Evolutionary conservation across 2,888 invertebrate species (phyloP), one percentile per base, ranked within the genome.

Genomic region (Lamellibrachia satsuma): DNA sequence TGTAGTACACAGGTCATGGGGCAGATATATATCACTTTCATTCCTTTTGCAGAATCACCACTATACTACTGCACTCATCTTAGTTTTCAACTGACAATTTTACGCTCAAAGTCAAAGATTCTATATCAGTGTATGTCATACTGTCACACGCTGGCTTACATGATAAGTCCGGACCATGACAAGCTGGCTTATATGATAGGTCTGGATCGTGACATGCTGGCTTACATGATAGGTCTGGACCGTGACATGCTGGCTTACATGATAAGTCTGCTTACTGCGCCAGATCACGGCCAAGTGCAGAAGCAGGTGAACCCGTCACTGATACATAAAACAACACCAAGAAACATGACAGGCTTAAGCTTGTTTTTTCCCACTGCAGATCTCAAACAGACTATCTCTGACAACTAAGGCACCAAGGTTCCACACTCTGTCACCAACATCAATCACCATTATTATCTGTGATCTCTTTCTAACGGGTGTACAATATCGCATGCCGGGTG

Each of bases 381-480:
- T 75, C 75, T 11, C 55, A 22, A 22, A 75, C n/a, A 75, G 75
- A 22, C 75, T 15, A 75, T 75, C 75, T 75, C 22, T 75, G n/a
- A 15, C 75, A 75, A 22, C 22, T 75, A 75, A 22, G 75, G 75
- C 75, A 75, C 22, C 39, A 75, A 15, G 22, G 15, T 75, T 75
- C 22, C 75, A 75, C 22, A 22, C 75, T 75, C 75, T 22, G 75
- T 3, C 75, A 7, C 75, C n/a, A 75, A 75, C 75, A 75, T 75
- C 75, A 75, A 75, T 75, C 75, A 75, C 75, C 75, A 22, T 15
- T n/a, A 75, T 75, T 75, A 75, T 75, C 75, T 75, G 3, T 75
- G 75, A 75, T n/a, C 75, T 75, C 75, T 75, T 75, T 75, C 75
- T 75, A 75, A 75, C 75, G 75, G 75, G 75, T 75, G 75, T 75